Base-by-base conservation (phyloP, 2,113 vertebrate genomes). In the Setophaga petechia region DNA sequence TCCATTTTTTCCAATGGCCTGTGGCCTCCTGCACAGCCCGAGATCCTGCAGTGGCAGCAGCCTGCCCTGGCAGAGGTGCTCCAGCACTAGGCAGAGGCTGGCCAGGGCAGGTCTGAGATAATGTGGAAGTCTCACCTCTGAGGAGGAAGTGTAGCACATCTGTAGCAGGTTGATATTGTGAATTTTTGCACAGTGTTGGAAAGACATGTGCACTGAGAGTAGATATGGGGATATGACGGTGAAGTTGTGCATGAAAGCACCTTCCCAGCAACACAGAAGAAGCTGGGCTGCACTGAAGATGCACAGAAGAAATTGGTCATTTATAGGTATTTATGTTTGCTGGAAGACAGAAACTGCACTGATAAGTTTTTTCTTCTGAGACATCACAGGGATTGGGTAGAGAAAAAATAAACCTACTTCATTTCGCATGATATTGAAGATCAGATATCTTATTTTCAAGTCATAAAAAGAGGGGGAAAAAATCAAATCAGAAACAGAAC, bases 161-260 rank as follows among this genome's bases (percentile, higher is more conserved):
- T 21, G 9, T 20, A 59, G 44, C 12, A 35, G 18, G 46, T 59
- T 0, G 0, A 35, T 59, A 33, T 14, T 61, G 8, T 4, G 24
- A 78, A 51, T 49, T 90, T 81, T 67, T 82, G 30, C 39, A 49
- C 4, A 9, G 10, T 31, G 37, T 24, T 3, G 4, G 18, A 49
- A 74, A 30, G 35, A 35, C 0, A 0, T 1, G 0, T 69, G 22
- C 31, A 1, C 18, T 17, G 41, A 62, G 13, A 41, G 30, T 4
- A 69, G 20, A 28, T 58, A 23, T 27, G 20, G 24, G 49, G 41
- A 21, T 33, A 21, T 3, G 9, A 43, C 69, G n/a, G 10, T 62
- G 28, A 81, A 82, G 10, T 33, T 83, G 55, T 74, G 49, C 8
- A 6, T 49, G 18, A 23, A 82, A 85, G 41, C 58, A 69, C 4